Base-by-base conservation (phyloP, 1,140 invertebrate genomes). In the Trachelipus rathkii region DNA sequence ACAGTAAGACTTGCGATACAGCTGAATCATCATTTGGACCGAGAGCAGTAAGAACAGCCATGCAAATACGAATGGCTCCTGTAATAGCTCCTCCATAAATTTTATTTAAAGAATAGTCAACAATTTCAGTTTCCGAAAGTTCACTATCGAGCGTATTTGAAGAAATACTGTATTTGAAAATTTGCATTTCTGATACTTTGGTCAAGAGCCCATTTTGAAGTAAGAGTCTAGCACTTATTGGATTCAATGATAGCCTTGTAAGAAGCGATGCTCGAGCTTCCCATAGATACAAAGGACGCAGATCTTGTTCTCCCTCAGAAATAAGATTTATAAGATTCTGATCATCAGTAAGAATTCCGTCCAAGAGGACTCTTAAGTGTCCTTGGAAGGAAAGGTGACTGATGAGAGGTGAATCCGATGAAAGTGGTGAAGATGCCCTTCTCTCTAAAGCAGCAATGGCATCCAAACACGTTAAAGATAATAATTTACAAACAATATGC, bases 201-300 rank as follows among this genome's bases (percentile, higher is more conserved):
- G 89, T 87, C 70, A 95, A 86, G 1, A 92, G 86, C 50, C 92
- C 92, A 82, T 91, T 91, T 79, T 91, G 89, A 10, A 96, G 82
- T 9, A 96, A 82, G 19, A 91, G 87, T 81, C 92, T 90, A 0
- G 94, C 93, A 10, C 94, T 94, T 33, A 88, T 82, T 76, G 89
- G 86, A 0, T 89, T 90, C 19, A 89, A 89, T 0, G 92, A 91
- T 78, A 95, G 87, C 82, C 92, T 87, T 10, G 89, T 89, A 15
- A 96, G 87, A 74, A 95, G 87, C 71, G 93, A 87, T 90, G 96
- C 92, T 85, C 94, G 93, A 0, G 93, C 92, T 84, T 95, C 92
- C 85, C 94, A 96, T 0, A 96, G 88, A 86, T 94, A 96, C 0
- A 96, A 85, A 0, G 90, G 89, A 75, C 91, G 88, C 33, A 96